Base-by-base conservation (phyloP, 2,113 vertebrate genomes). In the Lepidothrix coronata region DNA sequence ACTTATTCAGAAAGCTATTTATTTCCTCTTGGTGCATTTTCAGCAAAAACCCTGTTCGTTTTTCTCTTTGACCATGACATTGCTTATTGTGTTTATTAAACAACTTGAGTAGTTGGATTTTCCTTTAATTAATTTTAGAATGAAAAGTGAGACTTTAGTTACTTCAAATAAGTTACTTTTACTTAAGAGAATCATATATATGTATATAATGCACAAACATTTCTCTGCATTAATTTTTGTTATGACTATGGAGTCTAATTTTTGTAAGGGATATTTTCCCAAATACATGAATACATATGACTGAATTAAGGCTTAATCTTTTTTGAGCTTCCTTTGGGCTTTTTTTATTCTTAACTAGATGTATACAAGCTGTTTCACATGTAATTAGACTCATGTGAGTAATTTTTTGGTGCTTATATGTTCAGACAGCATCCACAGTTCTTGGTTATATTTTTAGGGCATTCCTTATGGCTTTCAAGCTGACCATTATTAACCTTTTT, bases 11-110 rank as follows among this genome's bases (percentile, higher is more conserved):
- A 91, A 79, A 91, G 24, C 39, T 82, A 35, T 76, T 89, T 96
- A 83, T 95, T 97, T 94, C 17, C 48, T 95, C 91, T n/a, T 65
- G 30, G 30, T 81, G 9, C 43, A 80, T 91, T 91, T 92, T 67
- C 51, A 89, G 67, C 10, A 91, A 93, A 94, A 48, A 59, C 12
- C 5, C 6, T 52, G 6, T 77, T 78, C 57, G 39, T 78, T 94
- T 93, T 91, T 61, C 54, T 91, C 20, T 90, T 89, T 94, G 37
- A 44, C 31, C 21, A 3, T 57, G 58, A 46, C 24, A 44, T 49
- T 94, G 14, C n/a, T 61, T 91, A 48, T 54, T 87, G 61, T 35
- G 70, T 46, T 66, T 86, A 16, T 73, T 73, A 83, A 95, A 68
- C 35, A 28, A 30, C 6, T 28, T 28, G n/a, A 82, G 18, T 76